A percentile compares a stretch with the other conserved stretches of the same genome.
These are phyloP conservation scores for Amorpha juglandis DNA, from an alignment of 2,888 invertebrate species.

Conservation along the genomic window DNA sequence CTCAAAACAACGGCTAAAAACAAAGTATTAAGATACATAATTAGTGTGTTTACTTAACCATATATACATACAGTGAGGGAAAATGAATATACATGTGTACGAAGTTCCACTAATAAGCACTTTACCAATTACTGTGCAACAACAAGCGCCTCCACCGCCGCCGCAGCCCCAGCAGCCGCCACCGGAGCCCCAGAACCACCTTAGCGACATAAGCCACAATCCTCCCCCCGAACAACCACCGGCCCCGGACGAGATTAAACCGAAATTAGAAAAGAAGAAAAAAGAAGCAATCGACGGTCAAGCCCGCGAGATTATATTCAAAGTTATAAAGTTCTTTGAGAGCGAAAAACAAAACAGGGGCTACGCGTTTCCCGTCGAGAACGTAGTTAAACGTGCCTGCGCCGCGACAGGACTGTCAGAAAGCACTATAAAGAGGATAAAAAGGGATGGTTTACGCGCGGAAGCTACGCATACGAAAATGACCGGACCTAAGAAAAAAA, in stretches of 20 bases:
- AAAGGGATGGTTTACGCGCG: conserved; percentile 71
- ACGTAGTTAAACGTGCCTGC: conserved; percentile 75
- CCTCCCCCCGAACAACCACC: conserved; percentile 42
- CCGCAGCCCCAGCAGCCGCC: conserved; percentile 41
- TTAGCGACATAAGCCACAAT: conserved; percentile 14
- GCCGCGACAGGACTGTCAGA: conserved; percentile 76
- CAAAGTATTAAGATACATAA: conserved; percentile 8
- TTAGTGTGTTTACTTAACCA: background rate
- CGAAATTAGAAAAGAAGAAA: conserved; percentile 68
- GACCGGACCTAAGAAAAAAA: conserved; percentile 75
- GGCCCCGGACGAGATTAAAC: conserved; percentile 51
- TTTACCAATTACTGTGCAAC: conserved; percentile 39
- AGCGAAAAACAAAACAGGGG: conserved; percentile 79
- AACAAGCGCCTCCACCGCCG: conserved; percentile 37
- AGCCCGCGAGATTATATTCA: conserved; percentile 75
- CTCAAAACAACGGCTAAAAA: conserved; percentile 1
- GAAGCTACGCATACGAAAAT: conserved; percentile 78
- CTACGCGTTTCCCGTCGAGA: conserved; percentile 76
- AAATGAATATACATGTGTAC: conserved; percentile 58
- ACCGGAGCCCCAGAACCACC: conserved; percentile 44
- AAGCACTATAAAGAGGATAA: conserved; percentile 76
- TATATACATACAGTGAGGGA: conserved; percentile 28
- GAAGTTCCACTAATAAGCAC: conserved; percentile 43
- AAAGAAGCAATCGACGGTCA: conserved; percentile 79
- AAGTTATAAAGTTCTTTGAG: conserved; percentile 78